These are phyloP conservation scores for Macrocentrus cingulum DNA, from an alignment of 1,140 invertebrate genomes.

Conservation along the genomic window DNA sequence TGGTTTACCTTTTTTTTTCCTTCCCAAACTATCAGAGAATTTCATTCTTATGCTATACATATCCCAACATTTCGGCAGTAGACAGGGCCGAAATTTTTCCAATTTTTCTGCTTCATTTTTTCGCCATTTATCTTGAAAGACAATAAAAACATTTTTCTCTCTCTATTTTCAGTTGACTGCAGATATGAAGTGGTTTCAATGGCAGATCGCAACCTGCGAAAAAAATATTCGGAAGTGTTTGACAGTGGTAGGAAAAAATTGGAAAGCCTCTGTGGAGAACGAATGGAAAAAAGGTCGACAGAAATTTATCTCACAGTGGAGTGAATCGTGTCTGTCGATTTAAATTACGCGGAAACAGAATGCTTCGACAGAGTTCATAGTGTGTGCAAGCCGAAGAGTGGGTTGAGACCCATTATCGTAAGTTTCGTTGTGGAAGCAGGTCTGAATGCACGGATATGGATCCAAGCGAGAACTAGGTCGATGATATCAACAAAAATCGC, in stretches of 20 bases:
- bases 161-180: too few relatives aligned
- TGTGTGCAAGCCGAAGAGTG: background rate
- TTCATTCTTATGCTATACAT: conserved; percentile 17
- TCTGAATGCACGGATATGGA: conserved; percentile 5
- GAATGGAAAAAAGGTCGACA: too few relatives aligned
- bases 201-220: too few relatives aligned
- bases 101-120: background rate
- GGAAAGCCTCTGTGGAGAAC: too few relatives aligned
- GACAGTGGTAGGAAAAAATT: too few relatives aligned
- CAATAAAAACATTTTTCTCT: background rate
- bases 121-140: background rate
- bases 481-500: background rate
- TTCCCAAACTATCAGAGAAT: background rate
- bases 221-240: too few relatives aligned
- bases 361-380: background rate
- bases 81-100: too few relatives aligned
- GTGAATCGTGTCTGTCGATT: conserved; percentile 9
- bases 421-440: conserved; percentile 9
- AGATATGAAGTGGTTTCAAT: too few relatives aligned
- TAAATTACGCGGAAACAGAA: conserved; percentile 16
- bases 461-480: background rate
- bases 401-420: conserved; percentile 18
- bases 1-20: background rate
- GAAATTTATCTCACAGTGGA: too few relatives aligned
- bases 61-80: background rate